Conservation (phyloP, 1,140 invertebrate genomes). For the Carposina sasakii region DNA sequence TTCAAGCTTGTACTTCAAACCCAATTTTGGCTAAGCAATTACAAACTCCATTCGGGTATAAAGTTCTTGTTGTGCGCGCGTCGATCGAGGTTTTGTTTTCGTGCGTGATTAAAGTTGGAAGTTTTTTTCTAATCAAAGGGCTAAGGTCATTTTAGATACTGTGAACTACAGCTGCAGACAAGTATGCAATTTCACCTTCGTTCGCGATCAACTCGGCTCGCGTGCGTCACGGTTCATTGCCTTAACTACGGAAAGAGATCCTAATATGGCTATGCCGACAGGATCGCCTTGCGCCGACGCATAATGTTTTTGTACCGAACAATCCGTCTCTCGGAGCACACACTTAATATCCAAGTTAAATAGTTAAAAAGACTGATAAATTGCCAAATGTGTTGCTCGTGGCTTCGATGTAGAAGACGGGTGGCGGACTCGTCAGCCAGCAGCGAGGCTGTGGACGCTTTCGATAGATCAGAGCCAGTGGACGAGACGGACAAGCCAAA, state of each 20-base stretch:
- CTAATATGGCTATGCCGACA: conserved; percentile 59
- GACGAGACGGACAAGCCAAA: conserved; percentile 13
- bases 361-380: conserved; percentile 30
- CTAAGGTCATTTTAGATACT: too few species aligned
- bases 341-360: neutral
- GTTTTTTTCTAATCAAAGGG: too few species aligned
- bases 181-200: conserved; percentile 37
- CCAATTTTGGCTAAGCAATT: too few species aligned
- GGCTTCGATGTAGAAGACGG: conserved; percentile 53
- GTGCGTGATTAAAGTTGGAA: too few species aligned
- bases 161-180: too few species aligned
- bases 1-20: too few species aligned
- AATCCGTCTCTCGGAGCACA: conserved; percentile 44
- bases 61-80: too few species aligned
- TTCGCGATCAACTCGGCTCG: conserved; percentile 33
- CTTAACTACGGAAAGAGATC: conserved; percentile 62
- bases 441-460: conserved; percentile 38
- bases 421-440: conserved; percentile 47
- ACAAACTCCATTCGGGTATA: too few species aligned
- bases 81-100: too few species aligned
- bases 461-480: conserved; percentile 31
- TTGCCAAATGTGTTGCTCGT: conserved; percentile 61
- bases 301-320: conserved; percentile 41
- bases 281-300: conserved; percentile 65
- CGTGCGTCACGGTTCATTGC: conserved; percentile 68